Evolutionary conservation across 1,140 invertebrate genomes (phyloP).

Genomic region (Drosophila tristis): DNA sequence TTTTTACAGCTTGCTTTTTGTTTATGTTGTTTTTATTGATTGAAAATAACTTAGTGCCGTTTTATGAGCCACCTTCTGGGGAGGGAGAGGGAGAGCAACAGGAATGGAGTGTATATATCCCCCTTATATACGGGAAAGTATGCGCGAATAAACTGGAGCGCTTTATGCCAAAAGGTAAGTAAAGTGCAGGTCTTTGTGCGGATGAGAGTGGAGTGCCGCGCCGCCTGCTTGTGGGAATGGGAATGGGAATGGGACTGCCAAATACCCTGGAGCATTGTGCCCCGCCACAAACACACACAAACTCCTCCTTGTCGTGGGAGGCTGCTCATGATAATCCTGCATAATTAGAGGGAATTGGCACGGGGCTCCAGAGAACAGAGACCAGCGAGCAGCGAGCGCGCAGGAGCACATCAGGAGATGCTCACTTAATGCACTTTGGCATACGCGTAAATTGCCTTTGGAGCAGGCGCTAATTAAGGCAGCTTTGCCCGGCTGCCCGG

Average conservation of each 20-base stretch:
- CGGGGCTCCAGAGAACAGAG: slow-evolving; percentile 30
- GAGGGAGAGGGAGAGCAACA: background rate
- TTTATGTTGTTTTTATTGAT: slow-evolving; percentile 83
- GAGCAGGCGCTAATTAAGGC: slow-evolving; percentile 58
- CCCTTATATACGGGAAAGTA: background rate
- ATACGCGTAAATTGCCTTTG: slow-evolving; percentile 60
- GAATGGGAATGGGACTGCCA: slow-evolving; percentile 8
- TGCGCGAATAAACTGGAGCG: slow-evolving; percentile 66
- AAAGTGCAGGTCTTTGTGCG: slow-evolving; percentile 49
- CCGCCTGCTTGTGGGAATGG: slow-evolving; percentile 1
- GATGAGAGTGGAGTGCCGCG: background rate
- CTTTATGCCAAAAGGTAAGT: slow-evolving; percentile 76
- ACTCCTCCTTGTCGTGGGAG: background rate
- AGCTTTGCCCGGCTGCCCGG: slow-evolving; percentile 2
- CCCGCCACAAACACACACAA: too few relatives aligned
- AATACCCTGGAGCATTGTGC: slow-evolving; percentile 24
- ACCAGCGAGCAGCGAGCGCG: background rate
- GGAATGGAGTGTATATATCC: background rate
- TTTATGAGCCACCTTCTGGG: slow-evolving; percentile 59
- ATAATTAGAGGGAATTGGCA: slow-evolving; percentile 56
- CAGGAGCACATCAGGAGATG: slow-evolving; percentile 24
- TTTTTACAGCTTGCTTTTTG: slow-evolving; percentile 79
- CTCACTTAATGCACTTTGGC: slow-evolving; percentile 64
- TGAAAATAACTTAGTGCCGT: slow-evolving; percentile 80
- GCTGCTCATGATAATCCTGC: slow-evolving; percentile 49